A percentile compares a stretch with the other conserved stretches of the same genome.
These are phyloP conservation scores for Taurulus bubalis DNA, from an alignment of 2,113 vertebrate genomes.

Conservation along the genomic window DNA sequence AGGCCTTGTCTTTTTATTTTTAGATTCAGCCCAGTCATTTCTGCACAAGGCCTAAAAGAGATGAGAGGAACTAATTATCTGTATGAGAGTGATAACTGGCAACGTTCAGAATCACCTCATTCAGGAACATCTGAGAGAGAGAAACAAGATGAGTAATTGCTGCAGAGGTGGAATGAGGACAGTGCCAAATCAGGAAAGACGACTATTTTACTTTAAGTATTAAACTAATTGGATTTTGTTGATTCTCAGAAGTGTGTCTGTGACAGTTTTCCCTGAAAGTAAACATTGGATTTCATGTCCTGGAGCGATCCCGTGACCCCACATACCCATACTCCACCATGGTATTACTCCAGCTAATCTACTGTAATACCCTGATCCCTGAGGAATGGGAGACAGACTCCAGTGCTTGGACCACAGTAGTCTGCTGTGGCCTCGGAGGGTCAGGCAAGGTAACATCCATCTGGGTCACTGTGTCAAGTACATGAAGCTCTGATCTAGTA, in stretches of 20 bases:
- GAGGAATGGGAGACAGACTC: slow-evolving; percentile 51
- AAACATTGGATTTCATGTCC: slow-evolving; percentile 65
- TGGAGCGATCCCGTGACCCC: slow-evolving; percentile 64
- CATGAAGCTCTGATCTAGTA: slow-evolving; percentile 64
- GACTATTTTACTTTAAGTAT: slow-evolving; percentile 54
- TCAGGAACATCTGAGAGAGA: slow-evolving; percentile 17
- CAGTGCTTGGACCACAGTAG: slow-evolving; percentile 43
- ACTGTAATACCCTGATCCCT: slow-evolving; percentile 69
- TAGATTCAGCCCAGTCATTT: background rate
- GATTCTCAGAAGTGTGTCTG: slow-evolving; percentile 68
- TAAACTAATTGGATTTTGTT: slow-evolving; percentile 75
- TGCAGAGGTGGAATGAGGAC: slow-evolving; percentile 58
- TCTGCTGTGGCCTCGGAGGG: slow-evolving; percentile 32
- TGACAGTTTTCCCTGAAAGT: slow-evolving; percentile 55
- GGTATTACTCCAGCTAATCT: slow-evolving; percentile 72
- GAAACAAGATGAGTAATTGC: slow-evolving; percentile 31
- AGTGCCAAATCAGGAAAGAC: slow-evolving; percentile 46
- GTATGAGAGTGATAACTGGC: background rate
- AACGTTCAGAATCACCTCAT: slow-evolving; percentile 2
- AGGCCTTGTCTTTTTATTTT: background rate
- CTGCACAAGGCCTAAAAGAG: background rate
- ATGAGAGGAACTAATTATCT: background rate
- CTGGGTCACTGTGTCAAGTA: slow-evolving; percentile 73
- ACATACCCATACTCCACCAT: slow-evolving; percentile 44
- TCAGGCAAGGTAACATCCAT: slow-evolving; percentile 68